A percentile compares a stretch with the other conserved stretches of the same genome.
Conservation (phyloP, 2,113 vertebrate genomes). For the Aldabrachelys gigantea region DNA sequence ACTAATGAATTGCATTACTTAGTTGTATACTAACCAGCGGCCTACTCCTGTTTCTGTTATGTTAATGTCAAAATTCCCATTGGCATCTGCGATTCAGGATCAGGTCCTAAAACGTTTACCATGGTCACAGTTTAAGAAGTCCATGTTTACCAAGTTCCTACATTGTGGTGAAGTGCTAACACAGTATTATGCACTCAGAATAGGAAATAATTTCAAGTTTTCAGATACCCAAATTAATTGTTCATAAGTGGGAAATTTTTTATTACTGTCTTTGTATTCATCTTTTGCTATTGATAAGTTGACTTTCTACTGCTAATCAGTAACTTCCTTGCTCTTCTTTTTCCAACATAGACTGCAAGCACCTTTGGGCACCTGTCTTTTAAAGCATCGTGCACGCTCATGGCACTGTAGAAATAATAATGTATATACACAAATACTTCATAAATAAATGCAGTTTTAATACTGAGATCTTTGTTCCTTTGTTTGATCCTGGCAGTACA, state of each 20-base stretch:
- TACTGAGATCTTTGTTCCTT: constrained; percentile 46
- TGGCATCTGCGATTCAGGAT: not conserved
- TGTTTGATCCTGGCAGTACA: constrained; percentile 44
- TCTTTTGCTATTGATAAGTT: not conserved
- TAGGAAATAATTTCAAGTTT: not conserved
- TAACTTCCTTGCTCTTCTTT: not conserved
- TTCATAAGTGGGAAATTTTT: not conserved
- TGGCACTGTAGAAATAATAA: not conserved
- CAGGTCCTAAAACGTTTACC: not conserved
- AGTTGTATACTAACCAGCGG: not conserved
- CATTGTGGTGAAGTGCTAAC: not conserved
- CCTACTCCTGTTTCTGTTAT: not conserved
- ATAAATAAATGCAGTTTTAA: constrained; percentile 62
- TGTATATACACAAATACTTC: constrained; percentile 43
- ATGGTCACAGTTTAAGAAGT: not conserved
- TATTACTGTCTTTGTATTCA: not conserved
- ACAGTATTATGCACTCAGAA: fast-evolving
- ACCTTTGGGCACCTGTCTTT: not conserved
- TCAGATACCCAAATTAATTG: not conserved
- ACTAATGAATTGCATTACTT: fast-evolving
- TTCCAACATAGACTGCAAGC: not conserved
- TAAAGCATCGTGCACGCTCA: constrained; percentile 27
- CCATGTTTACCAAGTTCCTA: not conserved
- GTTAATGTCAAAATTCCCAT: fast-evolving
- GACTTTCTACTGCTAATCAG: not conserved